phyloP scores from a whole-genome alignment of 1,140 invertebrate genomes.

The Limonius californicus region DNA sequence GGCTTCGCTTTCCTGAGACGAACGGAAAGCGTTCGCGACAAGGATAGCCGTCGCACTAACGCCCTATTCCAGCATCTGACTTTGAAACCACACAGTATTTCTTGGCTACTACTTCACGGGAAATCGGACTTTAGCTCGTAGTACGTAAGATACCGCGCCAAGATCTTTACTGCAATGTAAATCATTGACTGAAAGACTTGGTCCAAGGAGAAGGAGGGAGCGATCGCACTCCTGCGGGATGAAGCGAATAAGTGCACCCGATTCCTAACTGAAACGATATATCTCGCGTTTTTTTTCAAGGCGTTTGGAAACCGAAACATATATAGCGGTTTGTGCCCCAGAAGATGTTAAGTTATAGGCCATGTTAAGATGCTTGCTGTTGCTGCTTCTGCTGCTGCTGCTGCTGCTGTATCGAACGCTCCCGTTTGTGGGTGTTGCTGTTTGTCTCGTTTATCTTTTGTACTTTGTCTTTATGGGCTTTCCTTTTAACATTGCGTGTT shows the following conservation, averaged over 20 bases:
- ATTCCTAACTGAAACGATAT: slow-evolving; percentile 29
- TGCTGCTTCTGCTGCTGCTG: background rate
- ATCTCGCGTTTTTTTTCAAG: slow-evolving; percentile 32
- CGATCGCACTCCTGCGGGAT: background rate
- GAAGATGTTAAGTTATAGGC: slow-evolving; percentile 28
- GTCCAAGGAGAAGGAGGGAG: background rate
- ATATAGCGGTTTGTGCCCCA: slow-evolving; percentile 32
- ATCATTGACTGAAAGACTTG: slow-evolving; percentile 11
- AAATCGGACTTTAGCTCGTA: slow-evolving; percentile 7
- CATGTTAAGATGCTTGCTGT: slow-evolving; percentile 4
- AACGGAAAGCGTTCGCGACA: background rate
- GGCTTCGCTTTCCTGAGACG: background rate
- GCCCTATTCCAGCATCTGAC: background rate
- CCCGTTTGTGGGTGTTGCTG: slow-evolving; percentile 8
- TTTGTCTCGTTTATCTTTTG: slow-evolving; percentile 13
- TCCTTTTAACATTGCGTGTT: background rate
- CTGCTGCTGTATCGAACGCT: background rate
- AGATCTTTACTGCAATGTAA: slow-evolving; percentile 13
- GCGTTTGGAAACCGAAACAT: slow-evolving; percentile 32
- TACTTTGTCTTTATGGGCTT: slow-evolving; percentile 6
- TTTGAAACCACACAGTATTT: slow-evolving; percentile 13
- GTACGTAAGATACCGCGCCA: background rate
- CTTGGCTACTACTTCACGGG: slow-evolving; percentile 3
- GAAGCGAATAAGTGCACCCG: slow-evolving; percentile 5
- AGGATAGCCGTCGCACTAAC: background rate